Base-by-base conservation (phyloP, 1,140 invertebrate species). In the Ceratina japonica region DNA sequence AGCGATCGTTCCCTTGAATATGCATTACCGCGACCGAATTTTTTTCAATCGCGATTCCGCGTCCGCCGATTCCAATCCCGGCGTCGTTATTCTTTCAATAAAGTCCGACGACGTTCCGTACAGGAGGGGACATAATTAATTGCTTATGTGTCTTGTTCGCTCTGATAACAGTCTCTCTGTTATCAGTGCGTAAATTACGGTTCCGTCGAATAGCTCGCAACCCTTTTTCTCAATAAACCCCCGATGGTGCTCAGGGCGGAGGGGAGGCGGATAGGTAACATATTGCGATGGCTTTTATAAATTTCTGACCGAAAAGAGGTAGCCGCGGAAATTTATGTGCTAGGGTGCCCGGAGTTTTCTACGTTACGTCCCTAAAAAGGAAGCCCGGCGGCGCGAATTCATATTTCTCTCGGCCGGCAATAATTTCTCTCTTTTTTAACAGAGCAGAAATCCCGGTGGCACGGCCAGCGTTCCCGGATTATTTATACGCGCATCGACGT, bases 261-360 rank as follows among this genome's bases (percentile, higher is more conserved):
- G 37, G 37, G 37, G 37, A 10, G 37, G 37, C 0, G 37, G 37
- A 44, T 8, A 44, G 51, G 51, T 64, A 75, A 64, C 72, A 13
- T 64, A 56, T 75, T 31, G 72, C 62, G 20, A 64, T 37, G 73
- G 73, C 54, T 68, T 71, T 58, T 76, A 59, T 68, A 76, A 68
- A 76, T 75, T 75, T 75, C 72, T 75, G 27, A 10, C 27, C 44
- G 27, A 64, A 65, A 75, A 65, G 61, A 44, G 51, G 13, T 22
- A 44, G 37, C 44, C 27, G 18, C 3, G 13, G 13, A 49, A 61
- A 70, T 70, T 76, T 76, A 52, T 75, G 52, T 27, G 52, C 5
- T 24, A n/a, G 52, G 31, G 5, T 31, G 61, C 24, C n/a, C 66
- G 49, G 15, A 74, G 63, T 13, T 68, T 75, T 51, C 73, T 27